phyloP scores from a whole-genome alignment of 2,113 vertebrate species.

The Vimba vimba region DNA sequence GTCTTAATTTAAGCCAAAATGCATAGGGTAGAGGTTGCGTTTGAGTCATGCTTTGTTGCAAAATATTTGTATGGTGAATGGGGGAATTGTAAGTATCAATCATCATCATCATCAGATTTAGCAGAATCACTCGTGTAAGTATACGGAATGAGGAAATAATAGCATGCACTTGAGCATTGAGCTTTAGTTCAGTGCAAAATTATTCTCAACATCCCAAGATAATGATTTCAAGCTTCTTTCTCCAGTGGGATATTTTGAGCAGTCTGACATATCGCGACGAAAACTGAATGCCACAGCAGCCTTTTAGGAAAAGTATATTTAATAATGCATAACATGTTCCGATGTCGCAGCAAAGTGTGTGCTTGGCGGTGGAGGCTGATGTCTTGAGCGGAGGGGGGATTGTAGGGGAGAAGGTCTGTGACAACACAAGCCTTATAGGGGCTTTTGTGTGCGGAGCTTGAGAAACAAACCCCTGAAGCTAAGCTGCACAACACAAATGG shows the following conservation, averaged over 20 bases:
- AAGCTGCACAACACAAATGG: slow-evolving; percentile 64
- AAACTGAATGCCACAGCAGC: slow-evolving; percentile 72
- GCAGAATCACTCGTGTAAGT: not conserved
- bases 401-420: slow-evolving; percentile 12
- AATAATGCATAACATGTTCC: slow-evolving; percentile 78
- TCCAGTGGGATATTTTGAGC: slow-evolving; percentile 69
- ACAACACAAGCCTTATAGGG: slow-evolving; percentile 46
- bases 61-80: not conserved
- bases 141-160: not conserved
- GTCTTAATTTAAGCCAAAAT: not conserved
- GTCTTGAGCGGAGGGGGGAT: not conserved
- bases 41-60: not conserved
- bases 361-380: slow-evolving; percentile 60
- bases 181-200: slow-evolving; percentile 2
- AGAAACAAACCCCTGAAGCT: slow-evolving; percentile 62
- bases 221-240: slow-evolving; percentile 32
- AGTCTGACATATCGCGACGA: slow-evolving; percentile 60
- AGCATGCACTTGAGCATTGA: not conserved
- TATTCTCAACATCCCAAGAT: slow-evolving; percentile 14
- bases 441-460: slow-evolving; percentile 38
- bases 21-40: not conserved
- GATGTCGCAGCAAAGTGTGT: slow-evolving; percentile 66
- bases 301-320: slow-evolving; percentile 81
- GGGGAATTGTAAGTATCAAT: slow-evolving; percentile 7
- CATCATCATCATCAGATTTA: slow-evolving; percentile 4